Percentiles rank a stretch among this genome's conserved stretches.
Evolutionary conservation across 2,797 vertebrate genomes (phyloP).

Genomic region (Lacerta viridis): DNA sequence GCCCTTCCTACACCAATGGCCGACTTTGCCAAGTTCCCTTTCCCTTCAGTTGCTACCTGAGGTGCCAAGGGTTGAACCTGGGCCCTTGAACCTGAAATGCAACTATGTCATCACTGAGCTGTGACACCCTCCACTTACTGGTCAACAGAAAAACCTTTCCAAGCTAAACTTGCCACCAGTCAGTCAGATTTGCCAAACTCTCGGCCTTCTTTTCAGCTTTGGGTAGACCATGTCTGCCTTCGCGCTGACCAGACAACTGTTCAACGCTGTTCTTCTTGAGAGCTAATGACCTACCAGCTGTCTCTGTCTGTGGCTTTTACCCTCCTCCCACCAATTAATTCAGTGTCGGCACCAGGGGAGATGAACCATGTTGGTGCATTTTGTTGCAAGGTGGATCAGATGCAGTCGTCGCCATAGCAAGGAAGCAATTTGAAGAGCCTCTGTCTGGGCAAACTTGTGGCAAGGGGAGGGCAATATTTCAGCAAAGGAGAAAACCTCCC

Average conservation of each 20-base stretch:
- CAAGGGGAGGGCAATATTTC: not conserved
- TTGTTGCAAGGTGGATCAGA: constrained; percentile 33
- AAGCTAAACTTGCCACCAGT: too few relatives aligned
- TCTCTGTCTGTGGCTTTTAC: not conserved
- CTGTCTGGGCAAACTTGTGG: constrained; percentile 13
- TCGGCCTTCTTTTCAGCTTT: not conserved
- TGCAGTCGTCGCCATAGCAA: constrained; percentile 36
- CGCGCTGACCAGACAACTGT: not conserved
- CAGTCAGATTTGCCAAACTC: too few relatives aligned
- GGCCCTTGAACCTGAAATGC: not conserved
- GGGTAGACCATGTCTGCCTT: too few relatives aligned
- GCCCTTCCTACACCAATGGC: too few relatives aligned
- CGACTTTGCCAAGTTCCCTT: too few relatives aligned
- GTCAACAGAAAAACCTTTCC: not conserved
- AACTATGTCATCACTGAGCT: accelerated
- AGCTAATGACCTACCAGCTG: constrained; percentile 8
- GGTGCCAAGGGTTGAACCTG: not conserved
- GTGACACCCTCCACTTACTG: not conserved
- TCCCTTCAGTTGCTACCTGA: too few relatives aligned
- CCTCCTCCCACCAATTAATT: not conserved
- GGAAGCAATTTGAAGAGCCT: constrained; percentile 22
- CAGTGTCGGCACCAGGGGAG: constrained; percentile 33
- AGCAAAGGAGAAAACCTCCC: not conserved
- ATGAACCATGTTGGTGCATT: constrained; percentile 41
- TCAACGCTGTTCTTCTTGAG: not conserved